Percentiles rank a stretch among this genome's conserved stretches.
phyloP scores from a whole-genome alignment of 2,113 vertebrate species.

The Rhea americana region DNA sequence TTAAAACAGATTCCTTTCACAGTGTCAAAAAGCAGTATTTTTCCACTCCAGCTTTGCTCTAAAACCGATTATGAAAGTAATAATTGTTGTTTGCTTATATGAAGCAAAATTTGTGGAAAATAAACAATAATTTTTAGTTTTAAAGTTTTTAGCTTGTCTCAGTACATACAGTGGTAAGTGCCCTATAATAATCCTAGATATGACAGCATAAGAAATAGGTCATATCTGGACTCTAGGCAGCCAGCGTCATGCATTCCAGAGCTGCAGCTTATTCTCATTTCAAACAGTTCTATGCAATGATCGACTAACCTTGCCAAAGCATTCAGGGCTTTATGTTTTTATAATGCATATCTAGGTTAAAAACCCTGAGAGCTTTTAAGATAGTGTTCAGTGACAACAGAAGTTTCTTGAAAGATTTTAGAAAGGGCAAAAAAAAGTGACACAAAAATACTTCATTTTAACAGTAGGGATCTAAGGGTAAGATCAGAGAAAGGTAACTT shows the following conservation, averaged over 20 bases:
- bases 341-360: constrained; percentile 32
- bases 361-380: constrained; percentile 67
- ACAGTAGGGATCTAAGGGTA: constrained; percentile 23
- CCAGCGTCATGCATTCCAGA: constrained; percentile 29
- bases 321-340: constrained; percentile 49
- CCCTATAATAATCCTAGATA: constrained; percentile 25
- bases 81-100: not conserved
- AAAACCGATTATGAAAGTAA: not conserved
- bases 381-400: constrained; percentile 40
- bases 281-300: constrained; percentile 5
- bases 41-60: constrained; percentile 38
- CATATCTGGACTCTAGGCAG: constrained; percentile 25
- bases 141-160: constrained; percentile 36
- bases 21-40: constrained; percentile 58
- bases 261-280: constrained; percentile 29
- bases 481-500: constrained; percentile 8
- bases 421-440: constrained; percentile 43
- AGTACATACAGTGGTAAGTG: constrained; percentile 8
- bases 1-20: constrained; percentile 54
- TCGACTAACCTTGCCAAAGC: constrained; percentile 36
- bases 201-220: not conserved
- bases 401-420: constrained; percentile 40
- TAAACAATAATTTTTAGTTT: constrained; percentile 13
- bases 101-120: not conserved
- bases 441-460: constrained; percentile 68